A percentile compares a stretch with the other conserved stretches of the same genome.
Conservation (phyloP, 2,113 vertebrate species). For the Poeciliopsis turrubarensis region DNA sequence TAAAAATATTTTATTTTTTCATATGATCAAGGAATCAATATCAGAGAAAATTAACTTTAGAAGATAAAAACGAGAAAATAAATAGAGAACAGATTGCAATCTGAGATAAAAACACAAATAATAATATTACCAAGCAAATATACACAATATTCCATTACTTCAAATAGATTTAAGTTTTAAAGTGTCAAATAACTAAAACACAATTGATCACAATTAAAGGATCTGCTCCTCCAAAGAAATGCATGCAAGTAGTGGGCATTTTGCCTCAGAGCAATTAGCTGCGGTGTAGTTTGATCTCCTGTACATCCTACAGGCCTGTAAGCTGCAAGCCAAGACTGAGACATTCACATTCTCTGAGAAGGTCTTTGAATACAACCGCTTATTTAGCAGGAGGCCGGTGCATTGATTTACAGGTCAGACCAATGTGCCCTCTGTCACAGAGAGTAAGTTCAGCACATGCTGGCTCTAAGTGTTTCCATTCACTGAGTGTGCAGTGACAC, state of each 20-base stretch:
- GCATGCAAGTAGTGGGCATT: constrained; percentile 3
- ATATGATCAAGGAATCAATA: neutral
- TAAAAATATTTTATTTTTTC: neutral
- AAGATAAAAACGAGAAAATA: neutral
- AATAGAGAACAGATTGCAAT: neutral
- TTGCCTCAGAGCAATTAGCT: constrained; percentile 7
- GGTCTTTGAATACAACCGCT: neutral
- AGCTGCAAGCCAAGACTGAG: neutral
- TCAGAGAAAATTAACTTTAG: neutral
- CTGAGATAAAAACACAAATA: neutral
- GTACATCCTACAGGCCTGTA: neutral
- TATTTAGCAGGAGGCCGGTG: constrained; percentile 18
- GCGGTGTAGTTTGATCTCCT: constrained; percentile 18
- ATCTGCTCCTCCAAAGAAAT: neutral
- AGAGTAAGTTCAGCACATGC: neutral
- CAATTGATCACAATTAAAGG: neutral
- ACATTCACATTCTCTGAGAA: constrained; percentile 1
- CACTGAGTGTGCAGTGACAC: constrained; percentile 25
- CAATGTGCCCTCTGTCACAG: neutral
- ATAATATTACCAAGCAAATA: neutral
- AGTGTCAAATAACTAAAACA: neutral
- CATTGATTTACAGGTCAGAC: neutral
- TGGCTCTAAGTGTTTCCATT: constrained; percentile 30
- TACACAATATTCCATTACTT: neutral
- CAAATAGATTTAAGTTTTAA: neutral